Base-by-base conservation (phyloP, 2,888 invertebrate genomes). In the Nowickia ferox region DNA sequence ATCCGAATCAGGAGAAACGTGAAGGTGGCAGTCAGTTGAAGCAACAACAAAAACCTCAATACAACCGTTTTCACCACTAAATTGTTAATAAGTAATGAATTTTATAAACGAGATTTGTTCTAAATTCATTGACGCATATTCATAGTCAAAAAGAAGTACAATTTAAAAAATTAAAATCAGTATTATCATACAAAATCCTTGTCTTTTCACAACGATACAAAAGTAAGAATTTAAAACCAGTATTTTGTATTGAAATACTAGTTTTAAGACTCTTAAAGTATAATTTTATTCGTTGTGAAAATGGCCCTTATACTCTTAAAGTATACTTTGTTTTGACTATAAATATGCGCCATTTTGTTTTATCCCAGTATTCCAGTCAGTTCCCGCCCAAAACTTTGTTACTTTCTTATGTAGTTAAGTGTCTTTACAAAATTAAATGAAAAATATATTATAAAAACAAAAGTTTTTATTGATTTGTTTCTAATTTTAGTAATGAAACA, bases 1-100 rank as follows among this genome's bases (percentile, higher is more conserved):
- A 92, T 89, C 92, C 93, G n/a, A 88, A 89, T 22, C 89, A 90
- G 74, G 92, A 92, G 85, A 84, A 88, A 40, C 88, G 89, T 83
- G 88, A 89, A 59, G 80, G 89, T 72, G 80, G 51, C 79, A 87
- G 53, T 11, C 57, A 71, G n/a, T 72, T 72, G 2, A 80, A 83
- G n/a, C 80, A 78, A 13, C 59, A 66, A 15, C 81, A 61, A 53
- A 74, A 84, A 40, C 44, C 68, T 13, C 46, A 53, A 8, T 68
- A 61, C 11, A 77, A 61, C 9, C 82, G 53, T 75, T 86, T 65
- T 30, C 78, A 76, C 13, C 68, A 78, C 40, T 77, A 81, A 44
- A 72, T 40, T 66, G 19, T 75, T 59, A 57, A 17, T 40, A 46
- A n/a, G n/a, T 42, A n/a, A 15, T 30, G 9, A 9, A 40, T 40